Percentiles rank a stretch among this genome's conserved stretches.
Evolutionary conservation across 2,113 vertebrate genomes (phyloP).

Genomic region (Chrysemys picta): DNA sequence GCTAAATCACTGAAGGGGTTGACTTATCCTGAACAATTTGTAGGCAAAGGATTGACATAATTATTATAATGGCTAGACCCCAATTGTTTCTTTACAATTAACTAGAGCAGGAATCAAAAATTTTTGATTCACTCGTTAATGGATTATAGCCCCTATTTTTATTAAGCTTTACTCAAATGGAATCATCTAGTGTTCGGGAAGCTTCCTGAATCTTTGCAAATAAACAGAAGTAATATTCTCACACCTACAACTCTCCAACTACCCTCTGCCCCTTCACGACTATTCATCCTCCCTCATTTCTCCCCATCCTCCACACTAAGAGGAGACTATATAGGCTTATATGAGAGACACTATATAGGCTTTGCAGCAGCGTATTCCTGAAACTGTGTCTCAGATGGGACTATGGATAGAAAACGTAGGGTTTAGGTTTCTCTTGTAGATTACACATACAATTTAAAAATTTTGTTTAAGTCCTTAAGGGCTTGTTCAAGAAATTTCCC

Average conservation of each 20-base stretch:
- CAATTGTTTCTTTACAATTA: not conserved
- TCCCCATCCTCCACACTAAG: not conserved
- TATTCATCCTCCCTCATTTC: not conserved
- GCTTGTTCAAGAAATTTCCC: not conserved
- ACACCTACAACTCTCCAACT: not conserved
- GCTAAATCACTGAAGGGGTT: not conserved
- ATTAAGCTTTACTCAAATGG: not conserved
- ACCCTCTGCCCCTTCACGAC: not conserved
- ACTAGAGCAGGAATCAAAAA: not conserved
- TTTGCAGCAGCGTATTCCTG: not conserved
- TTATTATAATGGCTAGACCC: not conserved
- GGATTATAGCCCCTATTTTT: not conserved
- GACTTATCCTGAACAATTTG: not conserved
- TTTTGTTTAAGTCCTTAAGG: not conserved
- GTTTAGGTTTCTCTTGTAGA: not conserved
- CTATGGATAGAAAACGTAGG: not conserved
- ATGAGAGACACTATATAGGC: not conserved
- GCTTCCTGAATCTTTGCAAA: not conserved
- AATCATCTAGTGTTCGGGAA: not conserved
- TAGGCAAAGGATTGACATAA: not conserved
- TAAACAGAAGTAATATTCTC: not conserved
- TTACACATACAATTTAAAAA: fast-evolving
- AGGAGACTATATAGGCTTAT: not conserved
- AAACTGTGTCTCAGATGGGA: not conserved
- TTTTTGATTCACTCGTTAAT: fast-evolving